Conservation (phyloP, 2,888 invertebrate species). For the Junonia oenone region DNA sequence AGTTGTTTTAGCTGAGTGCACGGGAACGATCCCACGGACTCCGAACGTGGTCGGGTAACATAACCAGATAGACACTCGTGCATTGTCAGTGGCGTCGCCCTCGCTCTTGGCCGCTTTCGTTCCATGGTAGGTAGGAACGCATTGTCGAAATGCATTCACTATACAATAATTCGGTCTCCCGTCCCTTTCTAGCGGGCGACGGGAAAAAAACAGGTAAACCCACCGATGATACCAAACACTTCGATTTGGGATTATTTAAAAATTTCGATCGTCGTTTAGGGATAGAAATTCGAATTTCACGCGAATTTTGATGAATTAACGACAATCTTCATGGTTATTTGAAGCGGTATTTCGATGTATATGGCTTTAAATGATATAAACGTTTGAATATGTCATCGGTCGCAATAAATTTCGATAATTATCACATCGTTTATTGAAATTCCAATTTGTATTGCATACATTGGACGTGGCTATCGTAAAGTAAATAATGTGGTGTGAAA, state of each 20-base stretch:
- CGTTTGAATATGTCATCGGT: slow-evolving; percentile 19
- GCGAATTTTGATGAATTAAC: neutral
- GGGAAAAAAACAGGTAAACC: slow-evolving; percentile 62
- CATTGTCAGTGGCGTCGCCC: slow-evolving; percentile 74
- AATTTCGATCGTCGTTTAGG: neutral
- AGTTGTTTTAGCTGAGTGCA: slow-evolving; percentile 39
- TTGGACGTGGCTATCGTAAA: slow-evolving; percentile 10
- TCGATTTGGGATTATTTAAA: slow-evolving; percentile 22
- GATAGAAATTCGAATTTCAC: neutral
- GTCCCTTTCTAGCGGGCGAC: slow-evolving; percentile 57
- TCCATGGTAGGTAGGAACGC: slow-evolving; percentile 55
- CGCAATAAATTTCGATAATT: slow-evolving; percentile 28
- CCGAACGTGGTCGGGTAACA: slow-evolving; percentile 54
- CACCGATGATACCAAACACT: slow-evolving; percentile 26
- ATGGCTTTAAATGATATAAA: slow-evolving; percentile 14
- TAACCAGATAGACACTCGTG: slow-evolving; percentile 74
- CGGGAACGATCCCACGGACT: slow-evolving; percentile 26
- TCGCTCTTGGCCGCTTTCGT: slow-evolving; percentile 62
- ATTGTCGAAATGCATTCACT: slow-evolving; percentile 54
- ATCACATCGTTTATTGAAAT: slow-evolving; percentile 29
- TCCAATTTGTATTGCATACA: slow-evolving; percentile 25
- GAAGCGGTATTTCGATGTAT: slow-evolving; percentile 1
- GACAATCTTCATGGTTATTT: neutral
- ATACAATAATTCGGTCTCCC: slow-evolving; percentile 47
- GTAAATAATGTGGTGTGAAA: slow-evolving; percentile 14